Base-by-base conservation (phyloP, 2,888 invertebrate species). In the Xestia c-nigrum region DNA sequence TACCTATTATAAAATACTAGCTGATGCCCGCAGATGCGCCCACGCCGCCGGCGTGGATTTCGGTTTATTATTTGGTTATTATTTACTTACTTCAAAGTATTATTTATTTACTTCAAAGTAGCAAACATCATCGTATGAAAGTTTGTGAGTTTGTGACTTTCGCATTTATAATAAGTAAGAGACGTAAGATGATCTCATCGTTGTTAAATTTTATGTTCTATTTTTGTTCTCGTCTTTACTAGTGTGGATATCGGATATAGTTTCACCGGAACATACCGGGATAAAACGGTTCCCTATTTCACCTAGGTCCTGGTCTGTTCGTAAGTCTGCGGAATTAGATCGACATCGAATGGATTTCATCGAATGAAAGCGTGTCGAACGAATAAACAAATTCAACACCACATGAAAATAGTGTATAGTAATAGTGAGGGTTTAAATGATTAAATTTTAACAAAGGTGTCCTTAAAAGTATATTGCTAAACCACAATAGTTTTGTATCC, bases 401-500 rank as follows among this genome's bases (percentile, higher is more conserved):
- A 55, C n/a, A 3, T 59, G 31, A 59, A 3, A 24, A 16, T 16
- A n/a, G n/a, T n/a, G n/a, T n/a, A n/a, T n/a, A n/a, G n/a, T n/a
- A 31, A 31, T 59, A 59, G 16, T 59, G 6, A 59, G 6, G 24
- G 14, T 57, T 24, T 57, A 57, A 16, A 55, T n/a, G 0, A 21
- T 52, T 21, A 21, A 7, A 55, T 55, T 55, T 59, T 16, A 24
- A 24, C 57, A 2, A 16, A 12, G 5, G 1, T 12, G 1, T 21
- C 4, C 3, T 10, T 61, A 21, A 61, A 59, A 16, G 16, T 2
- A 67, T 31, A 38, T 31, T 4, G 5, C 31, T 46, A 38, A 14
- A 76, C 59, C 50, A 59, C 68, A 76, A 52, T 21, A 75, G 24
- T 16, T 46, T 10, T 12, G 6, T 31, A 59, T 31, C 57, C 24